Base-by-base conservation (phyloP, 1,140 invertebrate species). In the Bicyclus anynana region DNA sequence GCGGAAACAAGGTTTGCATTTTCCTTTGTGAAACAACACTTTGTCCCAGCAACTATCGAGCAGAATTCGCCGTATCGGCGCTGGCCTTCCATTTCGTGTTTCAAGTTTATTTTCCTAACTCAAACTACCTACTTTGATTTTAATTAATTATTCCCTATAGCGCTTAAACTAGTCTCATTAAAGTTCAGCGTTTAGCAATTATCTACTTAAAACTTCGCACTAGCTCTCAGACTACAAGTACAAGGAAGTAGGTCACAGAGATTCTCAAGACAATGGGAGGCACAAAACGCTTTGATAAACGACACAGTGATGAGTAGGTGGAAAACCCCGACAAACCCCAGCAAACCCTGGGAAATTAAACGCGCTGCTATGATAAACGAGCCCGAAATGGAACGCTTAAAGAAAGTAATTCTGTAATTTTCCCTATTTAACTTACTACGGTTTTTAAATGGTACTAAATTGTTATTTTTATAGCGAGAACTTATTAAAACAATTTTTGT, bases 191-290 rank as follows among this genome's bases (percentile, higher is more conserved):
- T 23, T 23, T 12, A 33, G 0, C 10, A 33, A 29, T 7, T 12
- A 3, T 3, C 9, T n/a, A 7, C 29, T 33, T 1, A 1, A 33
- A 33, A 33, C n/a, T 3, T 1, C 29, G 12, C 29, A n/a, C 29
- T 12, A 33, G 29, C 29, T 33, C 10, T 33, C 29, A 12, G 29
- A 10, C 7, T 12, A 33, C 7, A 57, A 57, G 48, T 57, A 33
- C 33, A 35, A 54, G 58, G 59, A 72, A 72, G 62, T 67, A 68
- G 72, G 67, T 69, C 72, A 59, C 62, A 51, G 59, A 59, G 69
- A 64, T 61, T 61, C 59, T 63, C 63, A 63, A 75, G 70, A 75
- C 69, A 75, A 75, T 70, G 63, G 66, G 26, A 46, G 42, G 42
- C 29, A 35, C 44, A 54, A 33, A 54, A 47, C 44, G 58, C 61